Evolutionary conservation across 2,797 vertebrate genomes (phyloP).

Genomic region (Phalloptychus januarius): DNA sequence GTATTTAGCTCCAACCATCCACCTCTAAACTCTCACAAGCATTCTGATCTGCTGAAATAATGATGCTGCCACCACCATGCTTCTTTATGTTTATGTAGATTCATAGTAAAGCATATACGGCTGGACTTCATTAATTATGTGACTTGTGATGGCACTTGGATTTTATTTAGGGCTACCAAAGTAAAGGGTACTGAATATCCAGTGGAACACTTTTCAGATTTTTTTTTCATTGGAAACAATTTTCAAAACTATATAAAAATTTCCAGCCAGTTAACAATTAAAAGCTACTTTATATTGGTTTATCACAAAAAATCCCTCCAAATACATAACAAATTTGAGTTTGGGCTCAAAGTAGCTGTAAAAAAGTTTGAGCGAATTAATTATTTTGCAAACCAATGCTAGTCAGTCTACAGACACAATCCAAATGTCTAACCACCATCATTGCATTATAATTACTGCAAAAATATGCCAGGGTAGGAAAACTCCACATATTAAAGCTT

Average conservation of each 20-base stretch:
- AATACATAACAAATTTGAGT: background rate
- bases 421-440: slow-evolving; percentile 23
- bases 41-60: background rate
- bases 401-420: slow-evolving; percentile 44
- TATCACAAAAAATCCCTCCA: background rate
- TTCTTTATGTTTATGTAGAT: background rate
- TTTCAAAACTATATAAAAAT: background rate
- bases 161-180: background rate
- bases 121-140: background rate
- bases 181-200: background rate
- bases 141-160: background rate
- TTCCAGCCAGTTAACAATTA: background rate
- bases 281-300: background rate
- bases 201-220: background rate
- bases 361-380: background rate
- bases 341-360: background rate
- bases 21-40: background rate
- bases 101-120: background rate
- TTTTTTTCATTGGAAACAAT: background rate
- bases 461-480: slow-evolving; percentile 11
- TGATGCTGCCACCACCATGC: background rate
- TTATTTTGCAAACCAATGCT: slow-evolving; percentile 4
- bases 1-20: background rate
- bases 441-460: background rate
- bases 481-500: slow-evolving; percentile 26